A percentile compares a stretch with the other conserved stretches of the same genome.
These are phyloP conservation scores for Scylla paramamosain DNA, from an alignment of 1,140 invertebrate species.

Conservation along the genomic window DNA sequence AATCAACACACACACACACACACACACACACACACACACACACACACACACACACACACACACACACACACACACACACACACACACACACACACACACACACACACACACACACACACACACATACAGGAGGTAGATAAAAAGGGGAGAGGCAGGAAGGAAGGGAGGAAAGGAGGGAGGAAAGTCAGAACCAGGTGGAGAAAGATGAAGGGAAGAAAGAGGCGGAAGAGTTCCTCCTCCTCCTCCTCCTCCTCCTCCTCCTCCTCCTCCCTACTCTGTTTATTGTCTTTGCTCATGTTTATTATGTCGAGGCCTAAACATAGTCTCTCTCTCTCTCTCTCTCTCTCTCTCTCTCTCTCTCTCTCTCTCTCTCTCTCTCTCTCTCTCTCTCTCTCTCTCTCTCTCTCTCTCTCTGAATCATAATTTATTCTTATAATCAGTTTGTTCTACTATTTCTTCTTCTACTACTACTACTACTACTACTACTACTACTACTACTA, in stretches of 20 bases:
- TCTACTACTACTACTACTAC: neutral
- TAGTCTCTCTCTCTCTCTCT: slow-evolving; percentile 12
- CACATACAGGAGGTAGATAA: neutral
- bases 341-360: neutral
- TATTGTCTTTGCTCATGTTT: neutral
- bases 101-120: neutral
- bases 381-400: neutral
- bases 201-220: neutral
- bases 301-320: slow-evolving; percentile 13
- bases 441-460: neutral
- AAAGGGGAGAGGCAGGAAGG: neutral
- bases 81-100: slow-evolving; percentile 20
- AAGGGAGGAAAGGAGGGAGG: neutral
- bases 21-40: slow-evolving; percentile 20
- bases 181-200: neutral
- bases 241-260: neutral
- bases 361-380: neutral
- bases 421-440: neutral
- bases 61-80: slow-evolving; percentile 16
- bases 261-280: neutral
- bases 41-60: neutral
- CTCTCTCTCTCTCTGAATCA: neutral
- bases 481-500: too few species aligned
- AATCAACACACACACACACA: neutral
- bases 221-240: neutral